These are phyloP conservation scores for Vultur gryphus DNA, from an alignment of 2,797 vertebrate species.

Conservation along the genomic window DNA sequence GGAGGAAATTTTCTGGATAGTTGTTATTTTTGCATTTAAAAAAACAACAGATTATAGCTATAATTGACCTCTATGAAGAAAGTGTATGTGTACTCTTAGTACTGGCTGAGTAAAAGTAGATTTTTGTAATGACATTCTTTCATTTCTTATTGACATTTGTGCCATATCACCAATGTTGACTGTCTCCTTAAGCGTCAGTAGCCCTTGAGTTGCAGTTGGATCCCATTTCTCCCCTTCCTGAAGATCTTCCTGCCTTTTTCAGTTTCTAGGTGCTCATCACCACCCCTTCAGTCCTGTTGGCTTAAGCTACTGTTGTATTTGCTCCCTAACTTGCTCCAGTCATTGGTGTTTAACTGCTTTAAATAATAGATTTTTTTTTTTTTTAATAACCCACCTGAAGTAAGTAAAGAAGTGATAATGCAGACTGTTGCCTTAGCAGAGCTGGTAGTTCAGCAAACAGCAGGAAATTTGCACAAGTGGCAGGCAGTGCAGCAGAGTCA, in stretches of 20 bases:
- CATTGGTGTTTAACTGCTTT: background rate
- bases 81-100: background rate
- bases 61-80: background rate
- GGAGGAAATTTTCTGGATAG: background rate
- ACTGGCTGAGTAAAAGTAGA: background rate
- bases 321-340: background rate
- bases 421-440: background rate
- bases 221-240: background rate
- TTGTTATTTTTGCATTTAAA: background rate
- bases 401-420: background rate
- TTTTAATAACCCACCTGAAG: background rate
- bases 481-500: background rate
- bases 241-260: background rate
- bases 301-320: background rate
- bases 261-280: background rate
- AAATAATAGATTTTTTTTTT: background rate
- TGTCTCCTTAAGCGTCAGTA: background rate
- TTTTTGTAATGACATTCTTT: background rate
- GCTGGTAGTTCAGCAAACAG: background rate
- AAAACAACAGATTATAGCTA: background rate
- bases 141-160: background rate
- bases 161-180: background rate
- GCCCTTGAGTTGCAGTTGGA: background rate
- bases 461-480: background rate
- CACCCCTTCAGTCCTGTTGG: background rate